Evolutionary conservation across 2,888 invertebrate species (phyloP).

Genomic region (Papilio elwesi): DNA sequence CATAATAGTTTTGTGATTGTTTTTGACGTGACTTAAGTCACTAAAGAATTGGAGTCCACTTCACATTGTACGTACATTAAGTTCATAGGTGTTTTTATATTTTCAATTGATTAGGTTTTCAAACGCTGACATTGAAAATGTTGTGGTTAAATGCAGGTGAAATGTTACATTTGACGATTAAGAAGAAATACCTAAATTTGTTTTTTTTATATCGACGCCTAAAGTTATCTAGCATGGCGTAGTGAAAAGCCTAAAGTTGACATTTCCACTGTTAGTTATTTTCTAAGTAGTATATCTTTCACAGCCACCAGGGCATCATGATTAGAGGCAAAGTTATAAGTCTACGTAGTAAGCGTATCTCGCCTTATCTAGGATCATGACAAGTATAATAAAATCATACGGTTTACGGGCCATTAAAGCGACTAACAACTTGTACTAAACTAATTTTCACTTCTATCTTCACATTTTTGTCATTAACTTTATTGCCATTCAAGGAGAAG

Average conservation of each 20-base stretch:
- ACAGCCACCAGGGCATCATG: background rate
- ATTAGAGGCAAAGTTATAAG: background rate
- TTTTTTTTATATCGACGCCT: background rate
- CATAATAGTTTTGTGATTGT: conserved; percentile 1
- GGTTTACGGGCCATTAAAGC: conserved; percentile 17
- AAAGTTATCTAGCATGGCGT: background rate
- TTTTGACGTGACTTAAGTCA: background rate
- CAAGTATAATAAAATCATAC: conserved; percentile 27
- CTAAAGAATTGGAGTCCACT: background rate
- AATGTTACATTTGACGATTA: too few relatives aligned
- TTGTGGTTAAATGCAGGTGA: too few relatives aligned
- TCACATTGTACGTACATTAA: too few relatives aligned
- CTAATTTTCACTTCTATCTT: conserved; percentile 17
- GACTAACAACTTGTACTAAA: conserved; percentile 5
- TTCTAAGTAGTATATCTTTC: background rate
- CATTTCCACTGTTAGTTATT: background rate
- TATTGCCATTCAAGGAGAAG: too few relatives aligned
- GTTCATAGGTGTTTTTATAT: too few relatives aligned
- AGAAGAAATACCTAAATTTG: background rate
- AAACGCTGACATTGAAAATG: too few relatives aligned
- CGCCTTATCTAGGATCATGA: conserved; percentile 26
- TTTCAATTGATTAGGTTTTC: too few relatives aligned
- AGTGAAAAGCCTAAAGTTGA: background rate
- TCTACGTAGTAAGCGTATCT: background rate
- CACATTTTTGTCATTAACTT: background rate